Evolutionary conservation across 2,888 invertebrate genomes (phyloP).

Genomic region (Anthophora plumipes): DNA sequence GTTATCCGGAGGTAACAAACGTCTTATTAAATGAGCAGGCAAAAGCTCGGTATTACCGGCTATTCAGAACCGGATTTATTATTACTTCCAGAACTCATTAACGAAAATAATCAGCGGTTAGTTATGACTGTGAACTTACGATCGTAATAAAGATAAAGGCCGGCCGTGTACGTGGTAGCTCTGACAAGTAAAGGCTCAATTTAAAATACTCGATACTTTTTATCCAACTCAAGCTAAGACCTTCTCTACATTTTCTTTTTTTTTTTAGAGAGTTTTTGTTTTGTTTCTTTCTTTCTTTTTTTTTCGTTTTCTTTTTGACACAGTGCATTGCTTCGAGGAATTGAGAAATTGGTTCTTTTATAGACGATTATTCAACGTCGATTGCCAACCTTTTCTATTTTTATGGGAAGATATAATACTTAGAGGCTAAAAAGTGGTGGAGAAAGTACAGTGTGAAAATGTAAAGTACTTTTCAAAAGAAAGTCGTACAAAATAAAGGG

Average conservation of each 20-base stretch:
- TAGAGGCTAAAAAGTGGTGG: too few species aligned
- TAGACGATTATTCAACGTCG: not conserved
- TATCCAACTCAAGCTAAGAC: not conserved
- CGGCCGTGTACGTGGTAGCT: not conserved
- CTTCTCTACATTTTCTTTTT: too few species aligned
- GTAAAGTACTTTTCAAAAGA: too few species aligned
- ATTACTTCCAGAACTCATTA: constrained; percentile 66
- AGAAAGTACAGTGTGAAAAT: too few species aligned
- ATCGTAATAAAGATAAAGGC: constrained; percentile 50
- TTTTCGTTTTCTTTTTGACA: not conserved
- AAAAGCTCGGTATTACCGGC: constrained; percentile 28
- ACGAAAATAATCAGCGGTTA: constrained; percentile 60
- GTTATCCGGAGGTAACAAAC: constrained; percentile 36
- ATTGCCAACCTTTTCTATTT: too few species aligned
- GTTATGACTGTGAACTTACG: constrained; percentile 52
- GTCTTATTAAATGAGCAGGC: constrained; percentile 53
- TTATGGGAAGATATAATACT: too few species aligned
- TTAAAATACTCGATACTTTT: constrained; percentile 20
- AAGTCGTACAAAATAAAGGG: too few species aligned
- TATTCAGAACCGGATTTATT: constrained; percentile 61
- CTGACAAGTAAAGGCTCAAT: constrained; percentile 29
- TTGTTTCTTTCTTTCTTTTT: not conserved
- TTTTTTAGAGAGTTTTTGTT: too few species aligned
- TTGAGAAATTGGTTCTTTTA: not conserved
- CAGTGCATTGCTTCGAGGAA: not conserved